Evolutionary conservation across 2,888 invertebrate species (phyloP).

Genomic region (Achlya flavicornis): DNA sequence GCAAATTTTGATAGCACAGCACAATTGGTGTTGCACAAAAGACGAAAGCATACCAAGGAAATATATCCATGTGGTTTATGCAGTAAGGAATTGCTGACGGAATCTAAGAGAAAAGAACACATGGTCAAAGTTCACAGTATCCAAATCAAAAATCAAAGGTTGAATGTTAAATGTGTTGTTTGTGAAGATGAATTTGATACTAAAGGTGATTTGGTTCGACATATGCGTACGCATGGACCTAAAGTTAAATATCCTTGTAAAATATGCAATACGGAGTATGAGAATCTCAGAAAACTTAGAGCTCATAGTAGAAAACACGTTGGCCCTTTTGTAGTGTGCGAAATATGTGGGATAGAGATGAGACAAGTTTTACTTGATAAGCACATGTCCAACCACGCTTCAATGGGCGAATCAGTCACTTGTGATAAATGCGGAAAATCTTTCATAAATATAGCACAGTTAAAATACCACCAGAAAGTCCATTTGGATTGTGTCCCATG

Average conservation of each 20-base stretch:
- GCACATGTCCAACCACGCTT: neutral
- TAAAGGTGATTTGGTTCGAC: slow-evolving; percentile 6
- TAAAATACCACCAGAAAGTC: slow-evolving; percentile 4
- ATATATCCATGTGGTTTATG: slow-evolving; percentile 51
- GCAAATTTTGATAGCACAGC: slow-evolving; percentile 49
- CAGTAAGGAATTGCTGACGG: slow-evolving; percentile 46
- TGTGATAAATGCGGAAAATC: slow-evolving; percentile 2
- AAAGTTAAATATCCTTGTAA: slow-evolving; percentile 22
- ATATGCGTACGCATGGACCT: slow-evolving; percentile 18
- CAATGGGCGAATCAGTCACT: neutral
- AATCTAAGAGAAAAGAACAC: slow-evolving; percentile 48
- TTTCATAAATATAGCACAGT: neutral
- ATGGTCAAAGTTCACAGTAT: slow-evolving; percentile 51
- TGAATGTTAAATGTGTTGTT: slow-evolving; percentile 11
- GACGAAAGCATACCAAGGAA: slow-evolving; percentile 43
- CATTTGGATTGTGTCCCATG: slow-evolving; percentile 1
- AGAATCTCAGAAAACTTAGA: slow-evolving; percentile 24
- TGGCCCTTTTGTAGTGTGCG: slow-evolving; percentile 27
- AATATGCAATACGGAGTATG: slow-evolving; percentile 28
- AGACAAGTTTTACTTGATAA: neutral
- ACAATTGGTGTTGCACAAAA: slow-evolving; percentile 44
- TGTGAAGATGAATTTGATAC: slow-evolving; percentile 15
- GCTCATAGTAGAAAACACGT: slow-evolving; percentile 28
- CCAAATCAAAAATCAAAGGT: slow-evolving; percentile 23
- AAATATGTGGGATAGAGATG: slow-evolving; percentile 16